Evolutionary conservation across 2,113 vertebrate species (phyloP), one percentile per base, ranked within the genome.

Genomic region (Pelobates fuscus): DNA sequence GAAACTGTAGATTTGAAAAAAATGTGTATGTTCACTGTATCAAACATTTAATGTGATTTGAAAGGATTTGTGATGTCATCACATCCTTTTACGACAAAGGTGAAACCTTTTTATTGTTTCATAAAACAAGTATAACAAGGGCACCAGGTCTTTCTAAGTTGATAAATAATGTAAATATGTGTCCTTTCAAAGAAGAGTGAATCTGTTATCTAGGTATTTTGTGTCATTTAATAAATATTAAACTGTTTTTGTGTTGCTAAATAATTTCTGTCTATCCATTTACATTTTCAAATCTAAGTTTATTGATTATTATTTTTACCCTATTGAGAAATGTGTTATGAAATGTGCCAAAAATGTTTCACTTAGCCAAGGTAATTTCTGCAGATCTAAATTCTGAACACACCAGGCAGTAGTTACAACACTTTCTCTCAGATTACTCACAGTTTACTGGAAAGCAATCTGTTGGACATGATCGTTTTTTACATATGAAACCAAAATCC

Each of bases 151-250:
- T 87, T 85, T 89, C 82, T 89, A 88, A 87, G 80, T 89, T 89
- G 86, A 81, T 86, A 88, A 89, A 85, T 85, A 90, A 85, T 91
- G 87, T 89, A 91, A 91, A 90, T 91, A 89, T 83, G 81, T 88
- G 85, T 89, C 87, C 89, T 88, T 85, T 87, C 82, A 85, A 85
- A 75, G 54, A 75, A 90, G 82, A 84, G 81, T 86, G 84, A 86
- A 84, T 86, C 89, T 89, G 89, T 85, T 83, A 88, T 85, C 86
- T 85, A 86, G 85, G 81, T 88, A 89, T 89, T 89, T 89, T 90
- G 89, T 90, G 89, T 89, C 89, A 87, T 88, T 88, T 87, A 90
- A 86, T 89, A 90, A 89, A 89, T 88, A 89, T 88, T 87, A 86
- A 89, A 84, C 81, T 84, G 83, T 87, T 89, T 88, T 49, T 86